These are phyloP conservation scores for Penaeus vannamei DNA, from an alignment of 1,140 invertebrate species.

Conservation along the genomic window DNA sequence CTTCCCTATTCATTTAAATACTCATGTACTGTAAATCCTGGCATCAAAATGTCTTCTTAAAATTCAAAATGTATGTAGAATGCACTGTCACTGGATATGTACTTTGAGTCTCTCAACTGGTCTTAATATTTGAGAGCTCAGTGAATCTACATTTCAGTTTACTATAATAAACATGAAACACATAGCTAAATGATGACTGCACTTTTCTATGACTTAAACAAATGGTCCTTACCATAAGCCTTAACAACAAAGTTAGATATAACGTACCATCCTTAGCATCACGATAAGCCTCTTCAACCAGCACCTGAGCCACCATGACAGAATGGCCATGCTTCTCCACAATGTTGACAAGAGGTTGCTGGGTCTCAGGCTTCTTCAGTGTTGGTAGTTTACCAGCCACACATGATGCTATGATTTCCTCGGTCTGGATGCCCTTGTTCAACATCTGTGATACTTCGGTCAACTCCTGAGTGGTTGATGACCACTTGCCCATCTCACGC, in stretches of 20 bases:
- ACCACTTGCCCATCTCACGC: constrained; percentile 84
- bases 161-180: too few species aligned
- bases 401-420: constrained; percentile 81
- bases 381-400: constrained; percentile 67
- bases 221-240: too few species aligned
- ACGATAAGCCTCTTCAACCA: constrained; percentile 68
- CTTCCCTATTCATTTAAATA: too few species aligned
- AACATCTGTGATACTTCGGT: constrained; percentile 85
- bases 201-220: too few species aligned
- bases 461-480: constrained; percentile 83
- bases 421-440: constrained; percentile 81
- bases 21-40: too few species aligned
- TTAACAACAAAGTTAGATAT: not conserved
- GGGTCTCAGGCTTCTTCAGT: constrained; percentile 68
- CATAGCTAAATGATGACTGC: too few species aligned
- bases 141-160: too few species aligned
- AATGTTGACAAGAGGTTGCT: constrained; percentile 68
- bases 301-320: constrained; percentile 68
- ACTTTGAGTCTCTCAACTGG: too few species aligned
- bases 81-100: too few species aligned
- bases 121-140: too few species aligned
- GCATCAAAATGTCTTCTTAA: too few species aligned
- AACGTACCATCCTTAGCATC: constrained; percentile 67
- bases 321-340: constrained; percentile 68
- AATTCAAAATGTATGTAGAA: too few species aligned